A percentile compares a stretch with the other conserved stretches of the same genome.
Evolutionary conservation across 2,888 invertebrate genomes (phyloP).

Genomic region (Ophraella communa): DNA sequence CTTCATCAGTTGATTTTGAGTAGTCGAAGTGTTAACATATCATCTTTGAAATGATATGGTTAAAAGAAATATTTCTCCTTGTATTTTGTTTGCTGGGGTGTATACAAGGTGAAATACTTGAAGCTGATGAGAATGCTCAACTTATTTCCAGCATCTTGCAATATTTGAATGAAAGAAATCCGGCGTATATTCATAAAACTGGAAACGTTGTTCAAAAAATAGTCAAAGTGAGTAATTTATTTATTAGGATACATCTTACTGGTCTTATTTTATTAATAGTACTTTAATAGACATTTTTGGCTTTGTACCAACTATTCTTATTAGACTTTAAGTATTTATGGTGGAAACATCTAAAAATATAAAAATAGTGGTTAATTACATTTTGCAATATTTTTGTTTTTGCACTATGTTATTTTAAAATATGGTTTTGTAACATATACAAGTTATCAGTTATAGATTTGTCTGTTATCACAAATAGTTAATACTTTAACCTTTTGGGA

Average conservation of each 20-base stretch:
- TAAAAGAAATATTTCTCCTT: constrained; percentile 25
- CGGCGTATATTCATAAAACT: not conserved
- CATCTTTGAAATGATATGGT: constrained; percentile 20
- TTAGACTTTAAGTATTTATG: too few species aligned
- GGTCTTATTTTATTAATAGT: not conserved
- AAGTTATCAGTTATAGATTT: not conserved
- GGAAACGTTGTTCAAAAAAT: not conserved
- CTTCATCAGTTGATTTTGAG: not conserved
- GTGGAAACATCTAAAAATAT: too few species aligned
- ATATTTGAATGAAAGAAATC: constrained; percentile 7
- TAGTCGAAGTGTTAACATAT: constrained; percentile 7
- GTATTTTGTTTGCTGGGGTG: not conserved
- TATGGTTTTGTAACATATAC: not conserved
- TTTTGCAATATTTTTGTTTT: too few species aligned
- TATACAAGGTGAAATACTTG: not conserved
- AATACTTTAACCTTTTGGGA: not conserved
- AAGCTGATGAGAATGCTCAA: not conserved
- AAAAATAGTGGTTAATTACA: too few species aligned
- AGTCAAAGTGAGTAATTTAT: constrained; percentile 1
- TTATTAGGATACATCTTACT: too few species aligned
- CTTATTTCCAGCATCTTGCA: constrained; percentile 5
- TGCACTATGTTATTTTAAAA: not conserved
- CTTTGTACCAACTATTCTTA: too few species aligned
- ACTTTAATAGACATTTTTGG: not conserved
- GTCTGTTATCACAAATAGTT: not conserved